Percentiles rank a stretch among this genome's conserved stretches.
These are phyloP conservation scores for Chrysolina haemoptera DNA, from an alignment of 2,888 invertebrate species.

Conservation along the genomic window DNA sequence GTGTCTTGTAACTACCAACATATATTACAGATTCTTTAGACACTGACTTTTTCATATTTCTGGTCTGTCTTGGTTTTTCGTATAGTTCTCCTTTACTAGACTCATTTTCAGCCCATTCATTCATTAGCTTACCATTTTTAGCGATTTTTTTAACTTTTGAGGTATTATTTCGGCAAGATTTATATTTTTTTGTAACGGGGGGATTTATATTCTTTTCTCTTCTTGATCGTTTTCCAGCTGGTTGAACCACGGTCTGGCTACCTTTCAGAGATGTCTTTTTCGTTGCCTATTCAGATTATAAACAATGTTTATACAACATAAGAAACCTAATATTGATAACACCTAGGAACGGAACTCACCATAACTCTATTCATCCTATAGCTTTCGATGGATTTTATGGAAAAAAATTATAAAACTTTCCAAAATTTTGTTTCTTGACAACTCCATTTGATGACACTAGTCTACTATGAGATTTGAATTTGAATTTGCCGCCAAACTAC, in stretches of 20 bases:
- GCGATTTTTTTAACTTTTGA: constrained; percentile 38
- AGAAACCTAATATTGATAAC: neutral
- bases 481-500: neutral
- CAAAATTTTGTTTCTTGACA: constrained; percentile 3
- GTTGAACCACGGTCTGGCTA: neutral
- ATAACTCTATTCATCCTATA: neutral
- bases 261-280: neutral
- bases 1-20: constrained; percentile 40
- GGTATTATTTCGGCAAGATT: constrained; percentile 30
- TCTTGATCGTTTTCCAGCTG: constrained; percentile 19
- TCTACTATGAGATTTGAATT: neutral
- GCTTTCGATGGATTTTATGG: neutral
- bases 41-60: constrained; percentile 19
- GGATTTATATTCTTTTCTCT: constrained; percentile 37
- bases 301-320: neutral
- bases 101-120: constrained; percentile 47
- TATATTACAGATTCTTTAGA: constrained; percentile 47
- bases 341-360: neutral
- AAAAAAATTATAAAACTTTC: constrained; percentile 9
- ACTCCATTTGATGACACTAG: neutral
- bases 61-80: constrained; percentile 12
- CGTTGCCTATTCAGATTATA: neutral
- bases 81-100: constrained; percentile 46
- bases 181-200: constrained; percentile 32
- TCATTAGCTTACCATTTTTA: constrained; percentile 26